phyloP scores from a whole-genome alignment of 2,113 vertebrate species.

The Grantiella picta region DNA sequence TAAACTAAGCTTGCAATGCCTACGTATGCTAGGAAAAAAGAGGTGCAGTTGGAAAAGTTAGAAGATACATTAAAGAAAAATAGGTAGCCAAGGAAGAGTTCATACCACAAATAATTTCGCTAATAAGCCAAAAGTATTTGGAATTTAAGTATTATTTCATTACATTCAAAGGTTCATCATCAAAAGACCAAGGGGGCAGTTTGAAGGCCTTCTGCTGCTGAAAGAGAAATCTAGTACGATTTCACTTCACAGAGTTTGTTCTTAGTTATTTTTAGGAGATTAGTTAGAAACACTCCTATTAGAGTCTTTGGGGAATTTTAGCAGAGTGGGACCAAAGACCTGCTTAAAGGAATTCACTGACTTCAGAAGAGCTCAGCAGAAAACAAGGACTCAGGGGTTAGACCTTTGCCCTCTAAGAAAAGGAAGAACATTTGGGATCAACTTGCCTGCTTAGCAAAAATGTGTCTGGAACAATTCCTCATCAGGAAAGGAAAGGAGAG shows the following conservation, averaged over 20 bases:
- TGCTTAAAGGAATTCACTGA: slow-evolving; percentile 13
- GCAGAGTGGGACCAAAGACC: background rate
- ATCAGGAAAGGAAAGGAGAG: background rate
- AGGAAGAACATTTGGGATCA: background rate
- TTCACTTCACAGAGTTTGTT: background rate
- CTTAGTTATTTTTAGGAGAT: background rate
- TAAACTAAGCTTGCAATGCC: background rate
- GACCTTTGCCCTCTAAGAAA: background rate
- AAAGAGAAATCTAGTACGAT: background rate
- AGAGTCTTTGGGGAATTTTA: background rate
- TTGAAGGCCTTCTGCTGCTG: background rate
- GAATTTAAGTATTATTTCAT: background rate
- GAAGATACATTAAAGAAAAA: background rate
- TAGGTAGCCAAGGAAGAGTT: background rate
- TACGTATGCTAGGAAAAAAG: background rate
- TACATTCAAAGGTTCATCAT: background rate
- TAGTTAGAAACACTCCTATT: background rate
- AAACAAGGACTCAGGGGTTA: background rate
- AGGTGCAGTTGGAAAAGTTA: background rate
- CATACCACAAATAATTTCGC: background rate
- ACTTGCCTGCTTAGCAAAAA: background rate
- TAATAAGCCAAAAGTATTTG: background rate
- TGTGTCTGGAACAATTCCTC: background rate
- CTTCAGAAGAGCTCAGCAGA: slow-evolving; percentile 17
- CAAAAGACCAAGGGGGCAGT: background rate